Evolutionary conservation across 53 echinoderm and acorn worm species (phyloP).

Genomic region (Antedon mediterranea): DNA sequence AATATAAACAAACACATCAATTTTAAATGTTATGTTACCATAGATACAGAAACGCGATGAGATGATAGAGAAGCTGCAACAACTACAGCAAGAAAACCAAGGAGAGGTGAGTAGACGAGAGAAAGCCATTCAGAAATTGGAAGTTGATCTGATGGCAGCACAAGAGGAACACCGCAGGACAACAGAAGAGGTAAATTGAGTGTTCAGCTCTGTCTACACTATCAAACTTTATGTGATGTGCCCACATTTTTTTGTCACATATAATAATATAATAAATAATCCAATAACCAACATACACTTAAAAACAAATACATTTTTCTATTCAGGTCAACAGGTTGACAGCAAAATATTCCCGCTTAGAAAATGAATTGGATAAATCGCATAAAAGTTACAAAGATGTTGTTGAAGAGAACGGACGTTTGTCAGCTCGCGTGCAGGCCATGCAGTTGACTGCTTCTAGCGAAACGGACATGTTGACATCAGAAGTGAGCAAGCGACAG

Average conservation of each 20-base stretch:
- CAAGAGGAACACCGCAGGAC: conserved; percentile 60
- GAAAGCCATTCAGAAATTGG: conserved; percentile 38
- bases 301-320: no score
- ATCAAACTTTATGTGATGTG: no score
- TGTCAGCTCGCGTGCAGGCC: conserved; percentile 77
- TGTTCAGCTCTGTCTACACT: no score
- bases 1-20: no score
- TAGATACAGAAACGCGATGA: conserved; percentile 67
- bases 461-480: conserved; percentile 53
- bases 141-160: conserved; percentile 30
- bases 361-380: conserved; percentile 41
- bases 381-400: conserved; percentile 64
- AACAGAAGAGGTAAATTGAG: conserved; percentile 41
- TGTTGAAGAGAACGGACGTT: conserved; percentile 63
- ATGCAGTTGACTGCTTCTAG: conserved; percentile 65
- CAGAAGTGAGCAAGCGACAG: conserved; percentile 55
- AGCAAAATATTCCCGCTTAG: conserved; percentile 30
- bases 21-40: not conserved
- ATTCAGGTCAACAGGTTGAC: conserved; percentile 45
- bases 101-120: conserved; percentile 41
- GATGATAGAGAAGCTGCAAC: conserved; percentile 49
- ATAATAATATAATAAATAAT: no score
- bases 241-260: no score
- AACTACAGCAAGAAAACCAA: conserved; percentile 22
- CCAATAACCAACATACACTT: no score